Base-by-base conservation (phyloP, 2,797 vertebrate genomes). In the Anabacerthia variegaticeps region DNA sequence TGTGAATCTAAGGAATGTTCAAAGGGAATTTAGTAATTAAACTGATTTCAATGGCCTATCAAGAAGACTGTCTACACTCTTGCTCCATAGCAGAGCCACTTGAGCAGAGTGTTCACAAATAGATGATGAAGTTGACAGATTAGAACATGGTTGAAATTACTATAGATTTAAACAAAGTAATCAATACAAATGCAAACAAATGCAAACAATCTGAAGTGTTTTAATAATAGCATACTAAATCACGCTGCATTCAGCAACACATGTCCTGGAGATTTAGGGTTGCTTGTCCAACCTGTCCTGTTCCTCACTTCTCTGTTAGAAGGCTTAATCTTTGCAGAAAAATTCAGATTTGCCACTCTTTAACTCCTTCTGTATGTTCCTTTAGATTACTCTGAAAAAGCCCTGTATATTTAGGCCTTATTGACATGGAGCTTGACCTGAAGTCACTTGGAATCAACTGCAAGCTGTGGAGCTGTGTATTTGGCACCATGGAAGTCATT, bases 11-110 rank as follows among this genome's bases (percentile, higher is more conserved):
- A 76, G 55, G 28, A 85, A 92, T 94, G 73, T 93, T 96, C 76
- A 85, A 71, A 86, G 49, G 58, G 62, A 88, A 92, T 94, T 96
- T 96, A 95, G 95, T 95, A 96, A 97, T 96, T 95, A 95, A 95
- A 72, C 89, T 80, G 84, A 95, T 97, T 96, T 86, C 34, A 94
- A 95, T 95, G 14, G 30, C 59, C 75, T 95, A 62, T 71, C 89
- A 91, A 86, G 71, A 94, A 95, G 88, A 39, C 54, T 90, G 63
- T 46, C 21, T 76, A 51, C 69, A 79, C 61, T 89, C 92, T 87
- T 94, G 54, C 44, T 93, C 55, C 63, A 63, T 18, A 92, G 78
- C 17, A 9, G 51, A 93, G 93, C 59, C 75, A 96, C 84, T 95
- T 86, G 75, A 96, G 30, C 78, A 44, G 77, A 95, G 43, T 82